Evolutionary conservation across 1,140 invertebrate genomes (phyloP).

Genomic region (Neuroterus valhalla): DNA sequence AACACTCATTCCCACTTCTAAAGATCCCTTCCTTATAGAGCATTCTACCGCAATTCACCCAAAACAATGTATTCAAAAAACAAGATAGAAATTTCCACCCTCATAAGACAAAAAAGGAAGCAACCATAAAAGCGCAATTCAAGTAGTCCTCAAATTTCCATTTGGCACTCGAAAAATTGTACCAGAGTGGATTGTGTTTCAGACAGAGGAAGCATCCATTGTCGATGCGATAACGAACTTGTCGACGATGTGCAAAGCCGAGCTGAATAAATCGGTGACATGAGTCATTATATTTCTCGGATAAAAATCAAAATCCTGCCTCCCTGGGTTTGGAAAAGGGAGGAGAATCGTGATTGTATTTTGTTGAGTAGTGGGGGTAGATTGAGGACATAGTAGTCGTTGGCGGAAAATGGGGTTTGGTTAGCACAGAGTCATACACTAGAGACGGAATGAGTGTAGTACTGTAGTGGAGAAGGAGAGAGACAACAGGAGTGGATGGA

Average conservation of each 20-base stretch:
- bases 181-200: neutral
- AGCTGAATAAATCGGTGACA: constrained; percentile 34
- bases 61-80: too few relatives aligned
- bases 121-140: too few relatives aligned
- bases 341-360: too few relatives aligned
- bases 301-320: constrained; percentile 44
- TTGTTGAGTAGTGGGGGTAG: neutral
- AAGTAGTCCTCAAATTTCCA: too few relatives aligned
- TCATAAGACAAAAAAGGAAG: too few relatives aligned
- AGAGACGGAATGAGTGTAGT: constrained; percentile 48
- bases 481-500: neutral
- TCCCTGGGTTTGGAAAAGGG: constrained; percentile 41
- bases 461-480: constrained; percentile 50
- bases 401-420: constrained; percentile 38
- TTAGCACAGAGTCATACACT: constrained; percentile 38
- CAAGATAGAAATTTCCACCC: too few relatives aligned
- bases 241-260: neutral
- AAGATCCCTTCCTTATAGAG: too few relatives aligned
- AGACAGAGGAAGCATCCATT: neutral
- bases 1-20: too few relatives aligned
- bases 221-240: neutral
- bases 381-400: constrained; percentile 39
- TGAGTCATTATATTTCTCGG: constrained; percentile 34
- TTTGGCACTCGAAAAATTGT: too few relatives aligned
- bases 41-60: too few relatives aligned